Conservation (phyloP, 2,113 vertebrate species). For the Laterallus jamaicensis region DNA sequence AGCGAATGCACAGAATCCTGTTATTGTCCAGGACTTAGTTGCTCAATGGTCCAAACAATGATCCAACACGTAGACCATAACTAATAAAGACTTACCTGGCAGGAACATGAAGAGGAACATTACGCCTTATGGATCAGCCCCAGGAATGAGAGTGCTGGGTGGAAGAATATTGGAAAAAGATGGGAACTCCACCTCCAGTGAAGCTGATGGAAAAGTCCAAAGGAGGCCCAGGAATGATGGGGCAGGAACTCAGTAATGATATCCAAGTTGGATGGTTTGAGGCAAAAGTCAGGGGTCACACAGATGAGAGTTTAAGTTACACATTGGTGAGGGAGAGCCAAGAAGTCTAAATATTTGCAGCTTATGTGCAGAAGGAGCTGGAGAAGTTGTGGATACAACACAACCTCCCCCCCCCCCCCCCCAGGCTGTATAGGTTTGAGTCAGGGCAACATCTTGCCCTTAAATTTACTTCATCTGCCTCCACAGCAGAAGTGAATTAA, state of each 20-base stretch:
- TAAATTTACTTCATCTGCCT: neutral
- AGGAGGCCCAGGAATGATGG: neutral
- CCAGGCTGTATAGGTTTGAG: neutral
- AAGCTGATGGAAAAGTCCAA: constrained; percentile 23
- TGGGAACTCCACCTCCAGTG: neutral
- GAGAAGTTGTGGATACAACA: neutral
- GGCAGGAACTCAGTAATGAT: constrained; percentile 20
- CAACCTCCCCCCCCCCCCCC: neutral
- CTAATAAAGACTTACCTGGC: constrained; percentile 62
- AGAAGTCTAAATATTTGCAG: neutral
- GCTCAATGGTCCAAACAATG: neutral
- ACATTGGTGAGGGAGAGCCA: neutral
- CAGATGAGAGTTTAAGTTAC: neutral
- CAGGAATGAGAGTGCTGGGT: neutral
- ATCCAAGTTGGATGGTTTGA: constrained; percentile 5
- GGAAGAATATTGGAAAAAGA: constrained; percentile 58
- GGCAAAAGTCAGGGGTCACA: constrained; percentile 21
- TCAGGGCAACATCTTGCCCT: neutral
- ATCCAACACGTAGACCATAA: neutral
- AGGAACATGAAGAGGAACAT: neutral
- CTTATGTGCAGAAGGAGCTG: neutral
- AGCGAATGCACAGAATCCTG: neutral
- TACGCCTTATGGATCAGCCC: neutral
- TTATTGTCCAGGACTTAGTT: neutral
- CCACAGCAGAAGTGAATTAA: neutral